A percentile compares a stretch with the other conserved stretches of the same genome.
Conservation (phyloP, 2,113 vertebrate species). For the Gracilinanus agilis region DNA sequence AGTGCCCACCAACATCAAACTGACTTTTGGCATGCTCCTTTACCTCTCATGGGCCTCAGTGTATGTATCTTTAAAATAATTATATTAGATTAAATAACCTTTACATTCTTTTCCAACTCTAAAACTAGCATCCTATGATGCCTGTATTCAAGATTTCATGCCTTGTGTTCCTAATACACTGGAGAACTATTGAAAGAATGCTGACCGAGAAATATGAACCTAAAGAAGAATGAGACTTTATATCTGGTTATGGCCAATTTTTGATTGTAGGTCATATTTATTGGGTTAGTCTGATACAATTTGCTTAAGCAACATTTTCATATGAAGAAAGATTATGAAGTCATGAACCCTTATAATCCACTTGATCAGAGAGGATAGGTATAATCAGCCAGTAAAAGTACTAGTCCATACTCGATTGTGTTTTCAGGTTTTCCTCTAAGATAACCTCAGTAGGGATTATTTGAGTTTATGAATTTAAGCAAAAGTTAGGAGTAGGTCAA, state of each 20-base stretch:
- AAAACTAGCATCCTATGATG: neutral
- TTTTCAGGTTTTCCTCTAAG: neutral
- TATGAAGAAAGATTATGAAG: neutral
- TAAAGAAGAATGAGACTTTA: neutral
- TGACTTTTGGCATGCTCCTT: no score
- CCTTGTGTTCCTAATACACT: neutral
- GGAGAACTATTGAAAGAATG: neutral
- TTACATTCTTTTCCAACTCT: neutral
- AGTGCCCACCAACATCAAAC: no score
- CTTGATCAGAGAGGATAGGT: neutral
- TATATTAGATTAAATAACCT: no score
- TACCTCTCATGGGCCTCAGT: no score
- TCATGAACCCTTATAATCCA: neutral
- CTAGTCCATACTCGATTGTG: neutral
- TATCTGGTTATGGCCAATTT: neutral
- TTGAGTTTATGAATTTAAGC: neutral
- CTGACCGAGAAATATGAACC: neutral
- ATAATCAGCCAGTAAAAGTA: neutral
- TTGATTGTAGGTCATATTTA: neutral
- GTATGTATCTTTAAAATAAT: no score
- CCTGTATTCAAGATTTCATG: neutral
- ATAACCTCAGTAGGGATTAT: neutral
- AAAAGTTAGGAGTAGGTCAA: neutral
- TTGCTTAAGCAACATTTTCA: neutral
- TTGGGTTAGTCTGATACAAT: neutral